These are phyloP conservation scores for Zoanthus gigantus DNA, from an alignment of 92 coral and sea anemone genomes.

Conservation along the genomic window DNA sequence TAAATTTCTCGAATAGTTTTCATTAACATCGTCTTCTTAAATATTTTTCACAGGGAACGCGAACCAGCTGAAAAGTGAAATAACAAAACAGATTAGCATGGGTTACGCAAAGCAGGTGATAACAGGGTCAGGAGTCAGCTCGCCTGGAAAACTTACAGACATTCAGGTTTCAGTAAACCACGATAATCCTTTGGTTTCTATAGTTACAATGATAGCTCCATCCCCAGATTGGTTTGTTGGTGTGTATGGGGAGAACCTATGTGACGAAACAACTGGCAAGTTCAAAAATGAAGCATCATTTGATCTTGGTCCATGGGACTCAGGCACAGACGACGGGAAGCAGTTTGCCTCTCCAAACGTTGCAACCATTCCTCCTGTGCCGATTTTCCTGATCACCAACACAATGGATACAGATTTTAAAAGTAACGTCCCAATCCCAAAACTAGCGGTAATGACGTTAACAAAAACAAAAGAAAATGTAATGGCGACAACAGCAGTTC, in stretches of 20 bases:
- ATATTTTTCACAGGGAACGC: not conserved
- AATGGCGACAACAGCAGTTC: not conserved
- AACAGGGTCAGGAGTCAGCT: not conserved
- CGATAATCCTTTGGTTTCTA: constrained; percentile 45
- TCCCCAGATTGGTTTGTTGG: constrained; percentile 75
- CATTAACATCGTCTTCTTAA: no score
- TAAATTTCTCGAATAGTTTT: no score
- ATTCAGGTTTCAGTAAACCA: constrained; percentile 21
- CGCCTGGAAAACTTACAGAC: not conserved
- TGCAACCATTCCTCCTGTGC: not conserved
- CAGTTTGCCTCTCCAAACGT: not conserved
- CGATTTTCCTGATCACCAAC: constrained; percentile 43
- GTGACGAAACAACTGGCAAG: constrained; percentile 24
- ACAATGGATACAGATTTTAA: constrained; percentile 42
- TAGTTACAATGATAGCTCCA: constrained; percentile 65
- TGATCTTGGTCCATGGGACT: constrained; percentile 62
- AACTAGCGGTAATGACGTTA: constrained; percentile 40
- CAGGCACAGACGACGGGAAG: constrained; percentile 46
- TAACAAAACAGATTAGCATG: not conserved
- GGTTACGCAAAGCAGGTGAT: constrained; percentile 18
- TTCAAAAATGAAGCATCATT: constrained; percentile 9
- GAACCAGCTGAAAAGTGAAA: not conserved
- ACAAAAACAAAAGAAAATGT: not conserved
- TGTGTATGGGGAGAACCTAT: constrained; percentile 47
- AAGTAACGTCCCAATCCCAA: not conserved